phyloP scores from a whole-genome alignment of 2,888 invertebrate genomes.

The Syrphus vitripennis region DNA sequence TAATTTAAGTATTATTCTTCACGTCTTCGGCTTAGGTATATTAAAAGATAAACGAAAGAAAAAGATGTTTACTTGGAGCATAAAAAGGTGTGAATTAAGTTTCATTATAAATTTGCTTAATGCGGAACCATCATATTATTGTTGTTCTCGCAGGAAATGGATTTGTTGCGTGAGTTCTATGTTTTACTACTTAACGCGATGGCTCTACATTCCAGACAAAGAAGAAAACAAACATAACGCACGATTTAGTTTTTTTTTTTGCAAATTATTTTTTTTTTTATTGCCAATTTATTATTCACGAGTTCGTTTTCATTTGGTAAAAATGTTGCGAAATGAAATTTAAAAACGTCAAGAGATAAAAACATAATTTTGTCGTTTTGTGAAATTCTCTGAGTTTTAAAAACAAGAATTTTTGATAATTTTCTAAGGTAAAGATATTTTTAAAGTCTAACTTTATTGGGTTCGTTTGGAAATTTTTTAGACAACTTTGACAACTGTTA shows the following conservation, averaged over 20 bases:
- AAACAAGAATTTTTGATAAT: too few species aligned
- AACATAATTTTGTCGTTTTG: too few species aligned
- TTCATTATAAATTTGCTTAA: slow-evolving; percentile 18
- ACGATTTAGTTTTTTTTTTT: slow-evolving; percentile 1
- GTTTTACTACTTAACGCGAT: slow-evolving; percentile 21
- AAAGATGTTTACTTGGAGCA: background rate
- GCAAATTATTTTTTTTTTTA: background rate
- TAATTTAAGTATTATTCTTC: background rate
- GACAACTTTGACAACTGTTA: too few species aligned
- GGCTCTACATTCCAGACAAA: slow-evolving; percentile 17
- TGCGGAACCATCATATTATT: background rate
- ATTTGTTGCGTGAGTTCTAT: slow-evolving; percentile 17
- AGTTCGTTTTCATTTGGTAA: background rate
- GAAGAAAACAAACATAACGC: slow-evolving; percentile 5
- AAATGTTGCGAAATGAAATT: background rate
- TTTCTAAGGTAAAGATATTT: too few species aligned
- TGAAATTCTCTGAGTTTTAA: too few species aligned
- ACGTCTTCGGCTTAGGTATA: background rate
- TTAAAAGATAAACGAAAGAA: background rate
- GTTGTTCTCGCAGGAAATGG: slow-evolving; percentile 3
- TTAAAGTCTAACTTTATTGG: too few species aligned
- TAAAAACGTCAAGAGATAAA: too few species aligned
- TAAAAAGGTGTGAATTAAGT: slow-evolving; percentile 29
- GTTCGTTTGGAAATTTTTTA: too few species aligned
- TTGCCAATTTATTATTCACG: background rate